Evolutionary conservation across 2,113 vertebrate species (phyloP).

Genomic region (Laticauda colubrina): DNA sequence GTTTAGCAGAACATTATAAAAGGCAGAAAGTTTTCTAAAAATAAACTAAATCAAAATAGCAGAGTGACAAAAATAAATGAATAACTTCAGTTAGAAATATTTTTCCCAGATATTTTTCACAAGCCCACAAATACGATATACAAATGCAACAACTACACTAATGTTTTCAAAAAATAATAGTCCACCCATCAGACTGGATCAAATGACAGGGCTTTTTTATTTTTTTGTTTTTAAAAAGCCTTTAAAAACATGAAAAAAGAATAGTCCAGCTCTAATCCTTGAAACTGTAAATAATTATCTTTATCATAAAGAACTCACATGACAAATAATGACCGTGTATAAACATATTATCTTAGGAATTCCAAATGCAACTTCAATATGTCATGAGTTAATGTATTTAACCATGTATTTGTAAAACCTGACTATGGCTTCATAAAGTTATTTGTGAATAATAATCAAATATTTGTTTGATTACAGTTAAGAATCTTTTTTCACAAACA

Average conservation of each 20-base stretch:
- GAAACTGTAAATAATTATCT: background rate
- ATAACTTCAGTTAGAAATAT: background rate
- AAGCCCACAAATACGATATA: background rate
- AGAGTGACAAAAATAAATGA: background rate
- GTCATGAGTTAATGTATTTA: background rate
- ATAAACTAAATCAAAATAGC: background rate
- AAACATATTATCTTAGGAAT: background rate
- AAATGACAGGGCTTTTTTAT: background rate
- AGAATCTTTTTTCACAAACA: background rate
- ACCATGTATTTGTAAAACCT: background rate
- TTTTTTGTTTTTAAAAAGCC: background rate
- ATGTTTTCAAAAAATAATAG: background rate
- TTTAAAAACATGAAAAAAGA: background rate
- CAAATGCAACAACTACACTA: background rate
- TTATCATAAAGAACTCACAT: background rate
- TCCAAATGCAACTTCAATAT: background rate
- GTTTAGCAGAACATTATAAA: background rate
- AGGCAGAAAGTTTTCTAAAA: background rate
- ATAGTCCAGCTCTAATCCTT: background rate
- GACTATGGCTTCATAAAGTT: background rate
- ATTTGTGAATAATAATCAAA: background rate
- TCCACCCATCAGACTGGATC: background rate
- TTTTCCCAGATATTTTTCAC: background rate
- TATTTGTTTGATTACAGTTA: background rate
- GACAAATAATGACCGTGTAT: background rate